These are phyloP conservation scores for Ctenoplectra terminalis DNA, from an alignment of 1,140 invertebrate species.

Conservation along the genomic window DNA sequence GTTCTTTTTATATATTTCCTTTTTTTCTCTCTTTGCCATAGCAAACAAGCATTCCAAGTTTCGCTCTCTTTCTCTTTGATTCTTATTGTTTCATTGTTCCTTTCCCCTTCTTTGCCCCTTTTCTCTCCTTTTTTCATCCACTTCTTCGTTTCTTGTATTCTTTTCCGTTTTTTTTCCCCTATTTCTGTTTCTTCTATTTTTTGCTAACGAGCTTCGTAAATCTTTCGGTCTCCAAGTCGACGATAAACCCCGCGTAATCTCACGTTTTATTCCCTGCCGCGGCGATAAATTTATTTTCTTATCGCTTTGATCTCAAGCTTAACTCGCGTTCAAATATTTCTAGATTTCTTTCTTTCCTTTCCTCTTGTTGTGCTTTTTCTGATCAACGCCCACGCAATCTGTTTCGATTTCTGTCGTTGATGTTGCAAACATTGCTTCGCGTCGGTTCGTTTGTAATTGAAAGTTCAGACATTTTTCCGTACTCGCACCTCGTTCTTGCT, in stretches of 20 bases:
- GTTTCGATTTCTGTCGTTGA: neutral
- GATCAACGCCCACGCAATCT: neutral
- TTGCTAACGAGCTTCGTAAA: conserved; percentile 30
- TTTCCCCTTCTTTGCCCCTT: neutral
- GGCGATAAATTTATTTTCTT: conserved; percentile 31
- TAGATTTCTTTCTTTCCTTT: neutral
- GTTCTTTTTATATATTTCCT: too few relatives aligned
- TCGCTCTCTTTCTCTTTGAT: neutral
- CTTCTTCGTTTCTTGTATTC: too few relatives aligned
- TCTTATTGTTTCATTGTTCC: too few relatives aligned
- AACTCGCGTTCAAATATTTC: conserved; percentile 3
- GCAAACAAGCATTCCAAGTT: too few relatives aligned
- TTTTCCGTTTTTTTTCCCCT: neutral
- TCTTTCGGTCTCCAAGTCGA: conserved; percentile 9
- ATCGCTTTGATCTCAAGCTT: conserved; percentile 40
- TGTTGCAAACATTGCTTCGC: neutral
- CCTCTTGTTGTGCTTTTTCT: neutral
- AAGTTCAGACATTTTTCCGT: too few relatives aligned
- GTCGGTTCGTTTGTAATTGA: neutral
- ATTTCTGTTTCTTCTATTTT: neutral
- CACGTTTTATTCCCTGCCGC: conserved; percentile 26
- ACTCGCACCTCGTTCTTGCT: too few relatives aligned
- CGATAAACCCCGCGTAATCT: conserved; percentile 44
- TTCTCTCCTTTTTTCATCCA: too few relatives aligned
- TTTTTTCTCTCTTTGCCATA: neutral